Evolutionary conservation across 23 tunicate species (phyloP).

Genomic region (Ascidia mentula): DNA sequence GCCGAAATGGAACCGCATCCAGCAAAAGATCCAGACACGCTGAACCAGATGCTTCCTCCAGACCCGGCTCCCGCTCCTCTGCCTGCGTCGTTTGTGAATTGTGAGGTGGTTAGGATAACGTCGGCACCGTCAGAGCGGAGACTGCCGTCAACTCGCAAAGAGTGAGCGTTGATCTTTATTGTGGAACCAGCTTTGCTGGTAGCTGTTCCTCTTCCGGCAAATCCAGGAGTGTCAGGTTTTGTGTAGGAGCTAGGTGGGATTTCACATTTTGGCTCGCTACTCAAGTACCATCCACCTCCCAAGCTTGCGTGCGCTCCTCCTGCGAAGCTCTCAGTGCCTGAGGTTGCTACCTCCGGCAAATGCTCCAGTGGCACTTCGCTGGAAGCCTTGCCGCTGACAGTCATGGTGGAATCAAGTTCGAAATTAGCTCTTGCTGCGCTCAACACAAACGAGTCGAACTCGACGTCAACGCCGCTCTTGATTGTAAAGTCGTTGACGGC

Average conservation of each 20-base stretch:
- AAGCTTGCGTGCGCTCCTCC: slow-evolving; percentile 29
- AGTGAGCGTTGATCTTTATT: slow-evolving; percentile 18
- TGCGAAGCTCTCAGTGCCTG: background rate
- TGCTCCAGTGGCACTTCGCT: slow-evolving; percentile 9
- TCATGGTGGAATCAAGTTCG: slow-evolving; percentile 8
- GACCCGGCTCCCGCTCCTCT: slow-evolving; percentile 31
- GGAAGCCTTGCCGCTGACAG: slow-evolving; percentile 17
- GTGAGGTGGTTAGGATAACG: background rate
- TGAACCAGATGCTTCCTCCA: slow-evolving; percentile 34
- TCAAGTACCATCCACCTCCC: slow-evolving; percentile 32
- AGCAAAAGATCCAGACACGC: slow-evolving; percentile 17
- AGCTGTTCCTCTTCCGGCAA: slow-evolving; percentile 15
- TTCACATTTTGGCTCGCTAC: background rate
- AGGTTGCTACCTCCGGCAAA: background rate
- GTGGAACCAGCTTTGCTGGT: slow-evolving; percentile 15
- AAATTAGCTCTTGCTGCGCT: slow-evolving; percentile 5
- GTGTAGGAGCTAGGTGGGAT: slow-evolving; percentile 15
- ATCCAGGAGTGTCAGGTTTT: slow-evolving; percentile 5
- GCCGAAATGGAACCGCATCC: slow-evolving; percentile 24
- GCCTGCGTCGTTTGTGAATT: background rate
- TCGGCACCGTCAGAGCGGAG: slow-evolving; percentile 19
- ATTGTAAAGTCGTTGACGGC: slow-evolving; percentile 12
- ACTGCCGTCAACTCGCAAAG: slow-evolving; percentile 1
- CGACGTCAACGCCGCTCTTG: slow-evolving; percentile 10
- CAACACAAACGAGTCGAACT: slow-evolving; percentile 3